A percentile compares a stretch with the other conserved stretches of the same genome.
Evolutionary conservation across 2,797 vertebrate genomes (phyloP).

Genomic region (Denticeps clupeoides): DNA sequence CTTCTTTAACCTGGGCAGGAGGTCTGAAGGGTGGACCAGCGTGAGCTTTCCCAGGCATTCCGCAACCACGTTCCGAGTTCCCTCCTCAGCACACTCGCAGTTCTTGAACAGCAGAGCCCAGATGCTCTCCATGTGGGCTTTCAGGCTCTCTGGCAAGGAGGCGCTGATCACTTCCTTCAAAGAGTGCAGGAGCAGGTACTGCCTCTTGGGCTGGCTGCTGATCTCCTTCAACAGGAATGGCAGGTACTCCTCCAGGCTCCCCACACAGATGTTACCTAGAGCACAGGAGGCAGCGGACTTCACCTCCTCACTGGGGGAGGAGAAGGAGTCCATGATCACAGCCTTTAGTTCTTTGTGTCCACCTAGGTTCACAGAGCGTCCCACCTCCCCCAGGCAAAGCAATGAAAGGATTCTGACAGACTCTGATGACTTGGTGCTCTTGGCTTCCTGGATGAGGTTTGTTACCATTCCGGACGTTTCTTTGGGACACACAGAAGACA

Average conservation of each 20-base stretch:
- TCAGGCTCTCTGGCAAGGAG: conserved; percentile 60
- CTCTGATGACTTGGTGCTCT: conserved; percentile 57
- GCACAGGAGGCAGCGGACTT: conserved; percentile 79
- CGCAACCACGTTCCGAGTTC: conserved; percentile 82
- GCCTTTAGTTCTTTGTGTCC: conserved; percentile 73
- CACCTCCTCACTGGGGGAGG: conserved; percentile 78
- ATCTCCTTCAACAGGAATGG: conserved; percentile 85
- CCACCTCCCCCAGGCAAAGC: conserved; percentile 79
- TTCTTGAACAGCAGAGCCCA: conserved; percentile 80
- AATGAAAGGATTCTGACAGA: conserved; percentile 74
- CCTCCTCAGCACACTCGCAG: conserved; percentile 80
- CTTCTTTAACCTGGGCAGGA: conserved; percentile 72
- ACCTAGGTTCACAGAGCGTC: conserved; percentile 64
- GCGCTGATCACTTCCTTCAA: conserved; percentile 82
- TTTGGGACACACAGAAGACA: conserved; percentile 67
- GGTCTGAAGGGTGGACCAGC: conserved; percentile 65
- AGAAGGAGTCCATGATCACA: conserved; percentile 77
- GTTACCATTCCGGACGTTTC: conserved; percentile 59
- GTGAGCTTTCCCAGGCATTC: conserved; percentile 86
- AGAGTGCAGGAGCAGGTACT: conserved; percentile 84
- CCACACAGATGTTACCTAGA: conserved; percentile 72
- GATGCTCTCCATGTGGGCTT: conserved; percentile 74
- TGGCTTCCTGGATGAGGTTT: conserved; percentile 69
- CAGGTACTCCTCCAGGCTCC: conserved; percentile 73
- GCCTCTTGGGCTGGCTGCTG: conserved; percentile 67